Base-by-base conservation (phyloP, 2,797 vertebrate species). In the Phrynocephalus forsythii region DNA sequence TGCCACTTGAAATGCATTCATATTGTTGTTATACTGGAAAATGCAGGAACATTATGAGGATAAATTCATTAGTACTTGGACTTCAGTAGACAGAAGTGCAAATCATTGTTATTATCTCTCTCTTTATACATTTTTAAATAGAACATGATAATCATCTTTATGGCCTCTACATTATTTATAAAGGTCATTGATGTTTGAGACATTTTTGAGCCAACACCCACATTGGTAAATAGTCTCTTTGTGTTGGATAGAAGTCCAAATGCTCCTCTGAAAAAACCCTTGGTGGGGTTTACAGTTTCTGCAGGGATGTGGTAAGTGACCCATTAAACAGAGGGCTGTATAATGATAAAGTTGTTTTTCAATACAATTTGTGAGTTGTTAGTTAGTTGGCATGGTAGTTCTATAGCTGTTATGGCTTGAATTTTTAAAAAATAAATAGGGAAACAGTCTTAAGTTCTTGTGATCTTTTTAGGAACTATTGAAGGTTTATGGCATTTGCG, bases 41-140 rank as follows among this genome's bases (percentile, higher is more conserved):
- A 82, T 91, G 91, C 93, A 93, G 89, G 82, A 91, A n/a, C 73
- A 91, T 91, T 94, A 84, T 75, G 84, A 86, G 82, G 44, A 79
- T 91, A 92, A 91, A 77, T 92, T 93, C 0, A n/a, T 90, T 91
- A 93, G 89, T 91, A 90, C 93, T 95, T 92, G 86, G 94, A 94
- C 94, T 92, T 92, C 93, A 94, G 93, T 90, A 93, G 92, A 90
- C 88, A 93, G 93, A 95, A 93, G 91, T 93, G 94, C 93, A 93
- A 93, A 95, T 95, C 95, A 95, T 95, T 96, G 94, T 95, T 94
- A 95, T 95, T 95, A 94, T 94, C 94, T 94, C 93, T 94, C 94
- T 95, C 95, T 95, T 95, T 95, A 95, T 95, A 91, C 95, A 95
- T 96, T 94, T 95, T 96, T 96, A 95, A 95, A 95, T 95, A 95